Conservation (phyloP, 2,888 invertebrate genomes). For the Calameuta pallipes region DNA sequence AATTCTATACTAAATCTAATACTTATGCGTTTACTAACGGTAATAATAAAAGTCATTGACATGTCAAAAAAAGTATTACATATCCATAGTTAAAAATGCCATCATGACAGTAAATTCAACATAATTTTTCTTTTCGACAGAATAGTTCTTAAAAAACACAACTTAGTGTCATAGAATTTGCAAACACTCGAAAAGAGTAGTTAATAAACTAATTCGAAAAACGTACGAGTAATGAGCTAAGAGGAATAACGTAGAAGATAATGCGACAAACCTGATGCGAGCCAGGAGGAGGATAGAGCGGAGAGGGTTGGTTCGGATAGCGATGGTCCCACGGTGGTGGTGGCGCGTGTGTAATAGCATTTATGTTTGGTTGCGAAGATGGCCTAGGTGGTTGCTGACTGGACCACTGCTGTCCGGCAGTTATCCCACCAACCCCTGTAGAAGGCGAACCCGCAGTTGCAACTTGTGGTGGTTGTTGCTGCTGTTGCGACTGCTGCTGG, state of each 20-base stretch:
- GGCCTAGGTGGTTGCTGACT: slow-evolving; percentile 55
- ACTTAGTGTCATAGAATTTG: too few relatives aligned
- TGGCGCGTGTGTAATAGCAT: slow-evolving; percentile 56
- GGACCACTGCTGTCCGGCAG: slow-evolving; percentile 54
- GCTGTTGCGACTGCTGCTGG: slow-evolving; percentile 45
- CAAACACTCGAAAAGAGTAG: too few relatives aligned
- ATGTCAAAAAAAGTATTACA: too few relatives aligned
- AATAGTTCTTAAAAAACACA: neutral
- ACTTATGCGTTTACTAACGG: too few relatives aligned
- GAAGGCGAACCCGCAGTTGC: slow-evolving; percentile 46
- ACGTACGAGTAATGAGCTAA: too few relatives aligned
- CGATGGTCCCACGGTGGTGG: slow-evolving; percentile 60
- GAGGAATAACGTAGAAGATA: neutral
- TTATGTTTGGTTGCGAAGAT: slow-evolving; percentile 54
- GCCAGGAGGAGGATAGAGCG: slow-evolving; percentile 59
- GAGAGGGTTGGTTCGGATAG: slow-evolving; percentile 59
- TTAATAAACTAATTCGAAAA: too few relatives aligned
- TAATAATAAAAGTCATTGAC: too few relatives aligned
- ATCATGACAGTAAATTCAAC: too few relatives aligned
- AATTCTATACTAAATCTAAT: too few relatives aligned
- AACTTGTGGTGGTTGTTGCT: slow-evolving; percentile 38
- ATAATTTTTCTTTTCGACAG: neutral
- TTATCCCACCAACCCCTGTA: slow-evolving; percentile 37
- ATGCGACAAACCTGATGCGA: slow-evolving; percentile 52
- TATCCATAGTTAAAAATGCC: too few relatives aligned